Evolutionary conservation across 2,888 invertebrate species (phyloP).

Genomic region (Ichneumoninae sp.): DNA sequence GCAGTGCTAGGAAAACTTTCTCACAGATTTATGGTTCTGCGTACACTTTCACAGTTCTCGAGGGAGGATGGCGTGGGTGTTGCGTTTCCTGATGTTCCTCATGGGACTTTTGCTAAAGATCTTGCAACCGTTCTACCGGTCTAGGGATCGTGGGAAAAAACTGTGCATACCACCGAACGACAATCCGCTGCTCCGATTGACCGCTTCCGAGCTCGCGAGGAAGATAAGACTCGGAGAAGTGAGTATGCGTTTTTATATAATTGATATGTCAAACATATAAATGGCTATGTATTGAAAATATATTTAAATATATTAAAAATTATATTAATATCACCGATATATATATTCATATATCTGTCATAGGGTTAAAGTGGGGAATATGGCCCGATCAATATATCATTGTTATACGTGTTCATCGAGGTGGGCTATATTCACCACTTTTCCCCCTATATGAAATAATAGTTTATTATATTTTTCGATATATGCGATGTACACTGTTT

Average conservation of each 20-base stretch:
- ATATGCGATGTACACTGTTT: not conserved
- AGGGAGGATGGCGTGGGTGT: conserved; percentile 63
- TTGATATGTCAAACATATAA: not conserved
- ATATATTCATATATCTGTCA: not conserved
- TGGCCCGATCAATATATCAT: too few relatives aligned
- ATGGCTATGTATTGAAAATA: too few relatives aligned
- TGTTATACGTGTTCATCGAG: too few relatives aligned
- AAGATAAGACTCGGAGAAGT: conserved; percentile 79
- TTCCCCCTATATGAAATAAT: not conserved
- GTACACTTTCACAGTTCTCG: conserved; percentile 14
- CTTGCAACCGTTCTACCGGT: conserved; percentile 51
- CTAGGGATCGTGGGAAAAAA: conserved; percentile 56
- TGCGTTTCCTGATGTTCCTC: conserved; percentile 63
- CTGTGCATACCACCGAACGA: conserved; percentile 71
- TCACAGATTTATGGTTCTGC: not conserved
- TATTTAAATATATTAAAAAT: not conserved
- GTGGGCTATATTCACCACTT: too few relatives aligned
- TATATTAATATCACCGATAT: too few relatives aligned
- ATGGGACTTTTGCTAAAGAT: conserved; percentile 44
- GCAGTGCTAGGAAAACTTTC: conserved; percentile 2
- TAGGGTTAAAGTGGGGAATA: not conserved
- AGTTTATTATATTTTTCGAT: not conserved
- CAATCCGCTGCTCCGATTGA: conserved; percentile 75
- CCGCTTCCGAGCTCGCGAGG: conserved; percentile 76
- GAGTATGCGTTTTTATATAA: conserved; percentile 43